Evolutionary conservation across 2,113 vertebrate genomes (phyloP).

Genomic region (Melanocharis versteri): DNA sequence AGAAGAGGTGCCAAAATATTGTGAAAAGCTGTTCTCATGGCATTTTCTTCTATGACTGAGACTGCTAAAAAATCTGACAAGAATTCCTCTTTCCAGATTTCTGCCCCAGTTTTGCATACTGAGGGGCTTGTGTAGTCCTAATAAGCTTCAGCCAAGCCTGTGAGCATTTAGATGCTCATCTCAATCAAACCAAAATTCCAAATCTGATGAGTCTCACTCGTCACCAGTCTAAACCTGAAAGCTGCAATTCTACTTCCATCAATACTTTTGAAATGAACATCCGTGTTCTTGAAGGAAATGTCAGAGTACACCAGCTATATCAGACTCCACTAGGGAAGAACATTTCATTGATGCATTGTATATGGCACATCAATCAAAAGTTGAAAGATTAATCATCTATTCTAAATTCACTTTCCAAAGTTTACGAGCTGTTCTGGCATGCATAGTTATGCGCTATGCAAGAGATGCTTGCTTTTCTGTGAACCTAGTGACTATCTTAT

Average conservation of each 20-base stretch:
- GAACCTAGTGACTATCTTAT: background rate
- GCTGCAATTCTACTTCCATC: background rate
- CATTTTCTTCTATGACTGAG: slow-evolving; percentile 21
- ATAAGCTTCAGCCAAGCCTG: background rate
- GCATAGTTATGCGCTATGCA: background rate
- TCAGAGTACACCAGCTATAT: background rate
- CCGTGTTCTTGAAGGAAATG: background rate
- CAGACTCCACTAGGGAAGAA: background rate
- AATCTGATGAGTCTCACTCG: background rate
- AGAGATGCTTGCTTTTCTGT: background rate
- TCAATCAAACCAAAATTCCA: background rate
- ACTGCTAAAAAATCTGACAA: slow-evolving; percentile 14
- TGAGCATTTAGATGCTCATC: background rate
- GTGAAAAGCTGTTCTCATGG: slow-evolving; percentile 14
- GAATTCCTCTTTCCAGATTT: slow-evolving; percentile 1
- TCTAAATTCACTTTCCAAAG: background rate
- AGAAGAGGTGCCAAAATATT: slow-evolving; percentile 31
- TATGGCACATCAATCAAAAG: background rate
- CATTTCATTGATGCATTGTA: background rate
- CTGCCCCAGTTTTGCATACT: background rate
- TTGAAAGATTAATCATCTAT: background rate
- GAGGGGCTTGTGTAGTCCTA: background rate
- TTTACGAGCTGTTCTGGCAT: background rate
- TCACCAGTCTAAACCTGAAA: background rate
- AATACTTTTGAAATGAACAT: background rate